phyloP scores from a whole-genome alignment of 2,113 vertebrate genomes.

The Amphiprion percula region DNA sequence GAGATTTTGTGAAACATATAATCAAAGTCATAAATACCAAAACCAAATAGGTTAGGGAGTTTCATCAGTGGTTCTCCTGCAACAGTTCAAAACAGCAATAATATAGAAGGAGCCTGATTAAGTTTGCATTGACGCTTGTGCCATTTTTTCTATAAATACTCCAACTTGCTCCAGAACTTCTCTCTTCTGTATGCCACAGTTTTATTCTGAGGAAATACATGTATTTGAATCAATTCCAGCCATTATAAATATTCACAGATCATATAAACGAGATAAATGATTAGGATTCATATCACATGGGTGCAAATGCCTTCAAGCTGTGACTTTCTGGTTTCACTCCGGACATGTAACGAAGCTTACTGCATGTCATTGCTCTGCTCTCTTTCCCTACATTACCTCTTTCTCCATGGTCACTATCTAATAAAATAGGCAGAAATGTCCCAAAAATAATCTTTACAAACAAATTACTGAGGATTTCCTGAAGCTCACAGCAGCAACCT shows the following conservation, averaged over 20 bases:
- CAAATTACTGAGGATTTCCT: background rate
- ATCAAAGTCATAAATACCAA: conserved; percentile 52
- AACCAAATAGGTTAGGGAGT: conserved; percentile 22
- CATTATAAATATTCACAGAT: background rate
- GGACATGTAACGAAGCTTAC: too few relatives aligned
- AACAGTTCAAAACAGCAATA: conserved; percentile 20
- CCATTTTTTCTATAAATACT: conserved; percentile 16
- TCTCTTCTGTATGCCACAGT: background rate
- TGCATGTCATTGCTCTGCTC: too few relatives aligned
- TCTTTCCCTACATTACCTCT: too few relatives aligned
- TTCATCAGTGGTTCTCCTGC: conserved; percentile 13
- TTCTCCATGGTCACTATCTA: too few relatives aligned
- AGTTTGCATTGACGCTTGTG: conserved; percentile 17
- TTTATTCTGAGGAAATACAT: background rate
- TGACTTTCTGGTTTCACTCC: too few relatives aligned
- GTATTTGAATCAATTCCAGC: conserved; percentile 5
- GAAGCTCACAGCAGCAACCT: background rate
- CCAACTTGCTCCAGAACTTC: background rate
- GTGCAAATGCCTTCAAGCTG: too few relatives aligned
- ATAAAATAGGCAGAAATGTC: too few relatives aligned
- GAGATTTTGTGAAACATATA: conserved; percentile 27
- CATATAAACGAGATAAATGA: background rate
- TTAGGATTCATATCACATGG: too few relatives aligned
- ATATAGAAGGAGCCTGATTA: conserved; percentile 10
- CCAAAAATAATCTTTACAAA: too few relatives aligned